These are phyloP conservation scores for Archaeoteleia sp. DNA, from an alignment of 2,888 invertebrate species.

Conservation along the genomic window DNA sequence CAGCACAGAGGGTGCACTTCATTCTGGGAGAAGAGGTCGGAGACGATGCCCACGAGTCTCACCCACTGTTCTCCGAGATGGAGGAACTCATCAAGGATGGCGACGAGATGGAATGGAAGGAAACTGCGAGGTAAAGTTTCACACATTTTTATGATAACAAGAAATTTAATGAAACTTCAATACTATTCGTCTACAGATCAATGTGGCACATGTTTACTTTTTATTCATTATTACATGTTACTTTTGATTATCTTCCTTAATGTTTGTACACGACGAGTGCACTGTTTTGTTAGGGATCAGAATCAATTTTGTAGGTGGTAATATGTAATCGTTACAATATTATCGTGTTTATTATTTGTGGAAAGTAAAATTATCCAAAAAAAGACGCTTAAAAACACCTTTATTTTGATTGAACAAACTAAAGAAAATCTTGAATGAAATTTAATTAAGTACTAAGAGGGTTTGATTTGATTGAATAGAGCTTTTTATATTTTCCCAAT, in stretches of 20 bases:
- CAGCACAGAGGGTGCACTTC: constrained; percentile 97
- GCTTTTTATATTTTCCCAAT: too few relatives aligned
- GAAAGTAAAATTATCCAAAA: too few relatives aligned
- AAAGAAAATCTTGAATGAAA: neutral
- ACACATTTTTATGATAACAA: neutral
- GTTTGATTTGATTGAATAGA: constrained; percentile 1
- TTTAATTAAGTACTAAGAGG: neutral
- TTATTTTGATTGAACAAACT: too few relatives aligned
- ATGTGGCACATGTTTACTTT: neutral
- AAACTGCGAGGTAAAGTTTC: constrained; percentile 81
- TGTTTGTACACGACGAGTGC: too few relatives aligned
- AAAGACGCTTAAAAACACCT: too few relatives aligned
- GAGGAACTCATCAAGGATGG: constrained; percentile 91
- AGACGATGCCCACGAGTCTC: constrained; percentile 87
- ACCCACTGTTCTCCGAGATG: constrained; percentile 98
- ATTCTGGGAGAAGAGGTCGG: constrained; percentile 96
- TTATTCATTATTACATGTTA: too few relatives aligned
- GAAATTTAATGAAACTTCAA: neutral
- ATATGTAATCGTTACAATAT: too few relatives aligned
- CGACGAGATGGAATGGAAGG: constrained; percentile 96
- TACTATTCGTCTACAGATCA: neutral
- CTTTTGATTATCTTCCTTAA: too few relatives aligned
- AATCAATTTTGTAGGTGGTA: too few relatives aligned
- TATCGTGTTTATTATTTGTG: too few relatives aligned
- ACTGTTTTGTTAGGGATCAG: too few relatives aligned